Conservation (phyloP, 2,797 vertebrate genomes). For the Acropternis orthonyx region DNA sequence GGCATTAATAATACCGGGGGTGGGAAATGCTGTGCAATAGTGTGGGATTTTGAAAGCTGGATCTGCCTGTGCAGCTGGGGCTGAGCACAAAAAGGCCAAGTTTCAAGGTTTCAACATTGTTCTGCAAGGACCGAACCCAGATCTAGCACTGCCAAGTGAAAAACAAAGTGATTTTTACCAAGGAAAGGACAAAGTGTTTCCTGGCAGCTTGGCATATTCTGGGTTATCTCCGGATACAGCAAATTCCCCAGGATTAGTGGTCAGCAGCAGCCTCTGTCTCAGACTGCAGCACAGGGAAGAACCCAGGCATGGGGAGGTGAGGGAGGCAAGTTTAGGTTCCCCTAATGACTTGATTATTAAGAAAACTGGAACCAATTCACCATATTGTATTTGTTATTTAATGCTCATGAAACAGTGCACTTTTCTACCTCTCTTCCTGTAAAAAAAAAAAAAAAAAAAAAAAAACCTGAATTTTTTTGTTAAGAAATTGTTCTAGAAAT, state of each 20-base stretch:
- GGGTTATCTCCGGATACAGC: neutral
- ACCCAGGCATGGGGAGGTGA: neutral
- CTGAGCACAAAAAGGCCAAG: neutral
- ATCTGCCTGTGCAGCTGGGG: neutral
- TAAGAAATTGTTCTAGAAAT: neutral
- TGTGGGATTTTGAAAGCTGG: neutral
- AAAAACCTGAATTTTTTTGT: too few species aligned
- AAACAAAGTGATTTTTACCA: neutral
- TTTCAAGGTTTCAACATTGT: neutral
- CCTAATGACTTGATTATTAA: neutral
- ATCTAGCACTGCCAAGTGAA: neutral
- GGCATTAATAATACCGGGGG: rapidly evolving
- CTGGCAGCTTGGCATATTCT: neutral
- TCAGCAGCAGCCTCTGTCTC: neutral
- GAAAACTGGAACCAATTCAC: neutral
- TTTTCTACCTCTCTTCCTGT: neutral
- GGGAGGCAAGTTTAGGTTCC: neutral
- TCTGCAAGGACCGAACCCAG: neutral
- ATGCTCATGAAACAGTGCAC: neutral
- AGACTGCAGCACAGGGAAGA: neutral
- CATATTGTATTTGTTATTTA: neutral
- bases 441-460: neutral
- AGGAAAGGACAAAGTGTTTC: neutral
- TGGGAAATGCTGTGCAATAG: neutral
- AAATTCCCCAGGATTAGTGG: neutral